Evolutionary conservation across 2,888 invertebrate species (phyloP), one percentile per base, ranked within the genome.

Genomic region (Mimachlamys varia): DNA sequence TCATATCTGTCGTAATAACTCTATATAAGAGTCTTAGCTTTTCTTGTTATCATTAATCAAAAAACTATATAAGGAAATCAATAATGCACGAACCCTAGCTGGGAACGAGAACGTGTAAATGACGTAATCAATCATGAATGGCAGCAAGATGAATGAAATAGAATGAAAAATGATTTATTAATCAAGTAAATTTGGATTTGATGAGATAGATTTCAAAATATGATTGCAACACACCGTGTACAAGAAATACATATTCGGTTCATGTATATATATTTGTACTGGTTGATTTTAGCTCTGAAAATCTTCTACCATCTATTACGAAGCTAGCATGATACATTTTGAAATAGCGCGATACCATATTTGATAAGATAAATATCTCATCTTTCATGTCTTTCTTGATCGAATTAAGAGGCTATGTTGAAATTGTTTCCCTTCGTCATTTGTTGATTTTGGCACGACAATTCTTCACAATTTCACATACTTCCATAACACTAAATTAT

Each of bases 131-230:
- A 76, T 76, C 76, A 76, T 27, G 12, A 12, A 33, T 7, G 76
- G 33, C 76, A 27, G 76, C 13, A 76, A 4, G 33, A 33, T 27
- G 22, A 58, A 58, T 58, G 58, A 58, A 76, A 33, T 44, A 33
- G 76, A 76, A 76, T 76, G 27, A 27, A 33, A 27, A 76, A 76
- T 76, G 76, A 76, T 76, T 76, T 76, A 76, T 76, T 76, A 76
- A 76, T 76, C 27, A 76, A 27, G 27, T 27, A 22, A 76, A 76
- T 76, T 33, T 12, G 76, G 10, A 58, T 76, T 15, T 27, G 27
- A 33, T 3, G 76, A 33, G 33, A 2, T 76, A 76, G 10, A 76
- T 2, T 33, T 33, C 22, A 58, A 58, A n/a, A 22, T 58, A 58
- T 58, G 58, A 19, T 58, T 58, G 19, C 58, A 58, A 58, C 15